phyloP scores from a whole-genome alignment of 2,797 vertebrate species.

The Pampus argenteus region DNA sequence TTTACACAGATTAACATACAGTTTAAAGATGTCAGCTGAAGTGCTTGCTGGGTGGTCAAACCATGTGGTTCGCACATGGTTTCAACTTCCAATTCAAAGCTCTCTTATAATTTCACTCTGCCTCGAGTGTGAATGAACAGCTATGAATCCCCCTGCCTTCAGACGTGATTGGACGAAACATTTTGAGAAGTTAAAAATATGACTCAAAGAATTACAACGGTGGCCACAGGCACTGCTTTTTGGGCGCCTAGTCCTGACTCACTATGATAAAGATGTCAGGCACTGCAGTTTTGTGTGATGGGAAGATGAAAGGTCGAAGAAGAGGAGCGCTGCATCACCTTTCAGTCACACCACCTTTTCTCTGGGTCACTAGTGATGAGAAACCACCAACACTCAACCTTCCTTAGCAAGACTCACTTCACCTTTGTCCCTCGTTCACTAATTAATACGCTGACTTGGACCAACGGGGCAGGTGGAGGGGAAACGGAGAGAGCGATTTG shows the following conservation, averaged over 20 bases:
- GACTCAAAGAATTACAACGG: neutral
- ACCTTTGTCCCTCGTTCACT: slow-evolving; percentile 24
- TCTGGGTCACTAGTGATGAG: slow-evolving; percentile 60
- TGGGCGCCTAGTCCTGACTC: neutral
- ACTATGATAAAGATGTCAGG: slow-evolving; percentile 3
- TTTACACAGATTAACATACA: slow-evolving; percentile 3
- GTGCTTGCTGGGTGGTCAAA: neutral
- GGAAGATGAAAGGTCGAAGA: neutral
- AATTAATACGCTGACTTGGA: slow-evolving; percentile 52
- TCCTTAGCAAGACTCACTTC: slow-evolving; percentile 30
- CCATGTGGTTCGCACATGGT: neutral
- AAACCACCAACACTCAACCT: slow-evolving; percentile 19
- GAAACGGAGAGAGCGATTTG: slow-evolving; percentile 41
- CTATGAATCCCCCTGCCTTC: neutral
- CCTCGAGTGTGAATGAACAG: neutral
- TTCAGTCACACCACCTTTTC: slow-evolving; percentile 50
- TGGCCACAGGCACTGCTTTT: neutral
- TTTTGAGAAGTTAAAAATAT: neutral
- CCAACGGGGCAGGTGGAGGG: slow-evolving; percentile 37
- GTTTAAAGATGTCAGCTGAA: neutral
- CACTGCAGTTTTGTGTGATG: neutral
- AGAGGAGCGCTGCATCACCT: slow-evolving; percentile 15
- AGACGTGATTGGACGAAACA: too few relatives aligned
- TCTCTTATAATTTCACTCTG: neutral
- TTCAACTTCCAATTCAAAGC: neutral